A percentile compares a stretch with the other conserved stretches of the same genome.
Conservation (phyloP, 2,113 vertebrate genomes). For the Oryzias woworae region DNA sequence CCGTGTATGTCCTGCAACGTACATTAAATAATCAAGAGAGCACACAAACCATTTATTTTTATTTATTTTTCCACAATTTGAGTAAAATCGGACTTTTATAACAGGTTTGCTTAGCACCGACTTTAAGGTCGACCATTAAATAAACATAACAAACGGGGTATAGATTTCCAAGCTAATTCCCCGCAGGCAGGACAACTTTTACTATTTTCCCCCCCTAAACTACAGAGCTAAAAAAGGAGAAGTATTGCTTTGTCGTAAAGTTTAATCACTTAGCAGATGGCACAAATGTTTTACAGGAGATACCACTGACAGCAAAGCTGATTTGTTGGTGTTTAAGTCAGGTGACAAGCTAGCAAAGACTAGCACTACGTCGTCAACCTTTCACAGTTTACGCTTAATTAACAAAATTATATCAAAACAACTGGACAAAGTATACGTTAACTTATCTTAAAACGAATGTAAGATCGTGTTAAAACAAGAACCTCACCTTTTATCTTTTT, state of each 20-base stretch:
- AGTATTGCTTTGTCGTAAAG: rapidly evolving
- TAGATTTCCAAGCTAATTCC: conserved; percentile 13
- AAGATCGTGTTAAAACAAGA: too few species aligned
- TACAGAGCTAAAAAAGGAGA: not conserved
- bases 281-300: conserved; percentile 1
- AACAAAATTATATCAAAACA: not conserved
- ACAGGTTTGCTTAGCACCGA: not conserved
- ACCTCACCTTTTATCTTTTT: conserved; percentile 36
- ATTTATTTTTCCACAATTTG: not conserved
- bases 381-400: not conserved
- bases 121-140: too few species aligned
- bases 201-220: not conserved
- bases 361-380: conserved; percentile 9
- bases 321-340: conserved; percentile 47
- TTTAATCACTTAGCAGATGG: not conserved
- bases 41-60: not conserved
- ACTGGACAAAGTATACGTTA: not conserved
- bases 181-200: not conserved
- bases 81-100: not conserved
- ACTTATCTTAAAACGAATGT: not conserved
- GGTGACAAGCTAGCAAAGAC: conserved; percentile 52
- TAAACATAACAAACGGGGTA: too few species aligned
- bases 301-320: conserved; percentile 37
- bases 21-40: not conserved
- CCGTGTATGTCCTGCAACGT: conserved; percentile 40